These are phyloP conservation scores for Aphis gossypii DNA, from an alignment of 1,140 invertebrate species.

Conservation along the genomic window DNA sequence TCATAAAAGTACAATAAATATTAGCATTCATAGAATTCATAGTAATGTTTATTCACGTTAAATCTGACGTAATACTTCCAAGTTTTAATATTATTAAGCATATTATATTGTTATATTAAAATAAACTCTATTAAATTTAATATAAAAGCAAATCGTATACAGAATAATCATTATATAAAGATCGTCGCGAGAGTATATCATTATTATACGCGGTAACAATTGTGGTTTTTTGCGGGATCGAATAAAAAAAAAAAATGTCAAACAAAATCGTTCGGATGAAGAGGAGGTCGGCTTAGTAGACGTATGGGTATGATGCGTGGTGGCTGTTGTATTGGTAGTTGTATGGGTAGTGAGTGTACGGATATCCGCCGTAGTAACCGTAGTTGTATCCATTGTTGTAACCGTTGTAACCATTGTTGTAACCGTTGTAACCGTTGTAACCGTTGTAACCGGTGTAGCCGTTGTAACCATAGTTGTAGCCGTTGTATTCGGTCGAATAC, in stretches of 20 bases:
- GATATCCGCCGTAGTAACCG: conserved; percentile 33
- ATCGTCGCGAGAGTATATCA: neutral
- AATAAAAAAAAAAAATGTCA: neutral
- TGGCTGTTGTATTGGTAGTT: neutral
- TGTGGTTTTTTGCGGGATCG: neutral
- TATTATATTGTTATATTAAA: neutral
- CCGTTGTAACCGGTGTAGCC: conserved; percentile 45
- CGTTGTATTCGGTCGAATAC: neutral
- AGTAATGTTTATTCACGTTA: neutral
- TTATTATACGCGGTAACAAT: neutral
- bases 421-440: conserved; percentile 43
- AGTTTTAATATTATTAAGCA: neutral
- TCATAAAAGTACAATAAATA: neutral
- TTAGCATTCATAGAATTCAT: neutral
- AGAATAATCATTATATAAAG: neutral
- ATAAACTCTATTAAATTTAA: neutral
- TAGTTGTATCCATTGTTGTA: conserved; percentile 55
- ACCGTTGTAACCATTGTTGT: conserved; percentile 37
- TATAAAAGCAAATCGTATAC: neutral
- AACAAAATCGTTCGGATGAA: neutral
- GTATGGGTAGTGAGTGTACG: neutral
- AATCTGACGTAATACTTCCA: neutral
- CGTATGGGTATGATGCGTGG: neutral
- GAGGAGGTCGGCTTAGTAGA: neutral
- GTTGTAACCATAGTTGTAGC: conserved; percentile 6